Conservation (phyloP, 2,888 invertebrate genomes). For the Amphipoea oculea region DNA sequence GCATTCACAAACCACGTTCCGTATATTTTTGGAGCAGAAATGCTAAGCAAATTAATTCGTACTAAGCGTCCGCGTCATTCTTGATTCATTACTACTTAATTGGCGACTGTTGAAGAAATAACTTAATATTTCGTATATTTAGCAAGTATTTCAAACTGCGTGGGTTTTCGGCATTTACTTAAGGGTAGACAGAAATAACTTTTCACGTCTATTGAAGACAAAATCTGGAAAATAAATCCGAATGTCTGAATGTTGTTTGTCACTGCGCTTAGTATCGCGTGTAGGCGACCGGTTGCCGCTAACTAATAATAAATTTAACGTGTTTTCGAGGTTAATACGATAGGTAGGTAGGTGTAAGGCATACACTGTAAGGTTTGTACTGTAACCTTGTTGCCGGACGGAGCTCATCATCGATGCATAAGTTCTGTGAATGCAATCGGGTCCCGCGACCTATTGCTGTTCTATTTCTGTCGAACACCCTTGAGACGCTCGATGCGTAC, state of each 20-base stretch:
- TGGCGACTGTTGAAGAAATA: constrained; percentile 37
- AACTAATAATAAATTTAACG: constrained; percentile 59
- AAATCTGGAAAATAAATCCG: constrained; percentile 40
- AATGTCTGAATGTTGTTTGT: constrained; percentile 17
- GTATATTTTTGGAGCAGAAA: constrained; percentile 40
- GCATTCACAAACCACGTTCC: constrained; percentile 33
- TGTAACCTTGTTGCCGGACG: constrained; percentile 47
- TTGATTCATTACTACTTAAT: constrained; percentile 56
- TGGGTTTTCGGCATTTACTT: neutral
- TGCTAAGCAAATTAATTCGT: constrained; percentile 49
- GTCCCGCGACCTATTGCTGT: constrained; percentile 70
- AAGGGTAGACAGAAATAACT: neutral
- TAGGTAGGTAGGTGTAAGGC: constrained; percentile 4
- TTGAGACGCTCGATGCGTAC: constrained; percentile 59
- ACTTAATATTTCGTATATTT: constrained; percentile 24
- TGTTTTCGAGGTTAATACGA: constrained; percentile 47
- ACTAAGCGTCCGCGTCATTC: constrained; percentile 44
- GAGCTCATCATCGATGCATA: constrained; percentile 76
- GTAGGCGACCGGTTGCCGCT: constrained; percentile 40
- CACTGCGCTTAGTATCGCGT: constrained; percentile 42
- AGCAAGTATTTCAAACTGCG: constrained; percentile 18
- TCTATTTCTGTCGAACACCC: constrained; percentile 72
- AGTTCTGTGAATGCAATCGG: constrained; percentile 76
- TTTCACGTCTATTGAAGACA: neutral
- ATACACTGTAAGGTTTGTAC: constrained; percentile 32